Evolutionary conservation across 2,797 vertebrate genomes (phyloP), one percentile per base, ranked within the genome.

Genomic region (Chanos chanos): DNA sequence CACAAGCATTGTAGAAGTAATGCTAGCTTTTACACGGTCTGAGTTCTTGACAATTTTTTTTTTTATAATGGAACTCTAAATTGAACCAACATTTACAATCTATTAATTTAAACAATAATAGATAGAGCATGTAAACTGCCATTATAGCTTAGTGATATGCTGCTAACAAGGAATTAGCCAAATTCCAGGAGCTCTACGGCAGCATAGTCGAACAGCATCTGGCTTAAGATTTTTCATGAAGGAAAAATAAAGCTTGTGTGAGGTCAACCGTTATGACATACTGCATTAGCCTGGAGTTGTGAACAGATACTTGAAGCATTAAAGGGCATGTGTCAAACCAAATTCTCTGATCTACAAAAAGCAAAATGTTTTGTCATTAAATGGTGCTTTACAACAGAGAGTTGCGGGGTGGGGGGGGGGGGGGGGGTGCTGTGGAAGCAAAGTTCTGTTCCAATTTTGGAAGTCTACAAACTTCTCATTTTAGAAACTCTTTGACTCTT

Each of bases 281-380:
- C 24, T 64, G 30, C 33, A 64, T 61, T 64, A 25, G 43, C 62
- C 25, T 53, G 49, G 47, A 74, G 57, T 62, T 41, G 18, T 13
- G 1, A 31, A 69, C 16, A 58, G 49, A n/a, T 19, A 21, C 24
- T 70, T 58, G 61, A 10, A 54, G 37, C 15, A 16, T 55, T 65
- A 74, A 72, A 79, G 71, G 54, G 21, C 64, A 72, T 28, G 47
- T 61, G 76, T 72, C 71, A 68, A n/a, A 25, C 25, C 44, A 12
- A n/a, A 33, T 7, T 16, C 5, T 15, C 12, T 31, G 18, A 34
- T 30, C 8, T 43, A 24, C 24, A 16, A 30, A 37, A 13, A 39
- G 49, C 28, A 21, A 51, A 12, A 28, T 18, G 25, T 53, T 47
- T 53, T 15, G 10, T 2, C 40, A 39, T 66, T 22, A 49, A 41